Evolutionary conservation across 2,113 vertebrate species (phyloP).

Genomic region (Dasyornis broadbenti): DNA sequence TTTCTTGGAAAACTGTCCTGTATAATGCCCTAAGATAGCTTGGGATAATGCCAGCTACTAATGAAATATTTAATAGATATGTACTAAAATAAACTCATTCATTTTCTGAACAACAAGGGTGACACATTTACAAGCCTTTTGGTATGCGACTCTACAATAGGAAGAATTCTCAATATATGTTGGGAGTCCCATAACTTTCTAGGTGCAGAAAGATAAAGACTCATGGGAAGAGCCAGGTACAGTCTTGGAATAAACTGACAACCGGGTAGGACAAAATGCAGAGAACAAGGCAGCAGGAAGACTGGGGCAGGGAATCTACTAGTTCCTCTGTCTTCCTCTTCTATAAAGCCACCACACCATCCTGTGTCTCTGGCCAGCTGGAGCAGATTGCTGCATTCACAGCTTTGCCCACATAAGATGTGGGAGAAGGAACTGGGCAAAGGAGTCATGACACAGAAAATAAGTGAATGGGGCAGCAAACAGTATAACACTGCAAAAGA

Average conservation of each 20-base stretch:
- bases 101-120: not conserved
- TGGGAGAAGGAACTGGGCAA: not conserved
- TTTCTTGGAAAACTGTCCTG: not conserved
- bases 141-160: not conserved
- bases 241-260: not conserved
- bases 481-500: not conserved
- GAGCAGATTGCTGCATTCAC: not conserved
- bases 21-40: not conserved
- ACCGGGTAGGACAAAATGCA: not conserved
- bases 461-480: not conserved
- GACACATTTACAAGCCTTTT: not conserved
- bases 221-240: not conserved
- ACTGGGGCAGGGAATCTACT: not conserved
- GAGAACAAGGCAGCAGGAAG: not conserved
- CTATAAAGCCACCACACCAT: not conserved
- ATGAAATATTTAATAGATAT: not conserved
- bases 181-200: not conserved
- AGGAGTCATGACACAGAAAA: not conserved
- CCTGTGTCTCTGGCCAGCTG: not conserved
- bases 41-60: not conserved
- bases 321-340: not conserved
- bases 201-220: not conserved
- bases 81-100: not conserved
- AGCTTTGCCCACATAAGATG: not conserved
- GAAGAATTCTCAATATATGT: not conserved